Evolutionary conservation across 1,140 invertebrate species (phyloP).

Genomic region (Achatina immaculata): DNA sequence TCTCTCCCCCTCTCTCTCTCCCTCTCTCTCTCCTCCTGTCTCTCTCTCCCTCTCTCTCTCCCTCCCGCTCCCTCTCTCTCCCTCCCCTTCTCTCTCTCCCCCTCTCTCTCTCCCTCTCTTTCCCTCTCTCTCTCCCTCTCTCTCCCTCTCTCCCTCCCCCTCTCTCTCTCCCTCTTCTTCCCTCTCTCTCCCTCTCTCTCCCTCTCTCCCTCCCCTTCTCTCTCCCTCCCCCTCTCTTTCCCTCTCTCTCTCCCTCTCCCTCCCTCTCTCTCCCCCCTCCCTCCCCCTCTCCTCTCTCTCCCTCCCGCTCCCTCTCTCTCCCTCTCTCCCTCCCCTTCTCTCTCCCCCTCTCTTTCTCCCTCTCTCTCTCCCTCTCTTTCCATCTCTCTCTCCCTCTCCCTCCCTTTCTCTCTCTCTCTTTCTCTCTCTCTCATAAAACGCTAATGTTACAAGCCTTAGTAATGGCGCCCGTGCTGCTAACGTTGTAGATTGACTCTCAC

Average conservation of each 20-base stretch:
- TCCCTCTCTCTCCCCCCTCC: neutral
- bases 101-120: neutral
- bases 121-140: conserved; percentile 36
- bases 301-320: neutral
- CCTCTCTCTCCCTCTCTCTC: conserved; percentile 22
- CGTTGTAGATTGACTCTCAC: no score
- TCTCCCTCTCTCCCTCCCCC: conserved; percentile 32
- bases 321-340: neutral
- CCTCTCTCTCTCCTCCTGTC: neutral
- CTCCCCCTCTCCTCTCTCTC: neutral
- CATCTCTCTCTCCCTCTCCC: neutral
- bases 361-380: neutral
- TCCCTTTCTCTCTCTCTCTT: neutral
- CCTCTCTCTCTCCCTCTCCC: neutral
- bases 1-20: neutral
- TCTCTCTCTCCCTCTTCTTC: neutral
- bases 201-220: conserved; percentile 10
- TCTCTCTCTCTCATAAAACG: neutral
- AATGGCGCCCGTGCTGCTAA: no score
- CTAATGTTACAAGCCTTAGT: neutral
- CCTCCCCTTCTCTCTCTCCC: neutral
- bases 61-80: no score
- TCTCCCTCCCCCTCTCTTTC: conserved; percentile 16
- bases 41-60: conserved; percentile 15
- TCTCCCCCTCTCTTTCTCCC: neutral